Conservation (phyloP, 2,113 vertebrate species). For the Lamprotornis superbus region DNA sequence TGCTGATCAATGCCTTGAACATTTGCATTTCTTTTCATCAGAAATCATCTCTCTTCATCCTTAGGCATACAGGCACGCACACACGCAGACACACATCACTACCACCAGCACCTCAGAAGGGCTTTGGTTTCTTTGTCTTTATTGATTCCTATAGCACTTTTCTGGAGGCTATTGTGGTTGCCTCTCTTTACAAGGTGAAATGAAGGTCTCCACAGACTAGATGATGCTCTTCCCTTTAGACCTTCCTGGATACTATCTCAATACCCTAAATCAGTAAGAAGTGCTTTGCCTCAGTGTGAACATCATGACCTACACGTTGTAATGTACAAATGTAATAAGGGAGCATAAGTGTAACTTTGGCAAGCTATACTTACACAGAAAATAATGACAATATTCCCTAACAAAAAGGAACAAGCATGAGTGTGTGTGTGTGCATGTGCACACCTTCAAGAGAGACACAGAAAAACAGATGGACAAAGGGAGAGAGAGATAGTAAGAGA, state of each 20-base stretch:
- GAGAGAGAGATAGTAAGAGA: background rate
- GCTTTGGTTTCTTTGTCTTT: slow-evolving; percentile 73
- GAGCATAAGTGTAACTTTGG: slow-evolving; percentile 56
- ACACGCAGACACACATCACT: background rate
- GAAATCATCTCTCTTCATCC: background rate
- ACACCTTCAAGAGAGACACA: background rate
- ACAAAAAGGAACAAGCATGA: background rate
- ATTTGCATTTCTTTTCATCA: slow-evolving; percentile 86
- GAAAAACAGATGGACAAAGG: background rate
- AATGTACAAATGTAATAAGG: slow-evolving; percentile 77
- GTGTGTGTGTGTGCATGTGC: too few relatives aligned
- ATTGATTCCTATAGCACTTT: slow-evolving; percentile 64
- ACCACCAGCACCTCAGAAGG: slow-evolving; percentile 44
- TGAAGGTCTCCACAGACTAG: slow-evolving; percentile 62
- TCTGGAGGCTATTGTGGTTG: slow-evolving; percentile 60
- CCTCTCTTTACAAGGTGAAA: slow-evolving; percentile 81
- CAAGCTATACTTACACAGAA: slow-evolving; percentile 70
- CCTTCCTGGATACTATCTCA: slow-evolving; percentile 16
- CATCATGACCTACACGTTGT: slow-evolving; percentile 10
- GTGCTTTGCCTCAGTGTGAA: background rate
- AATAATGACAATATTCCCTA: slow-evolving; percentile 33
- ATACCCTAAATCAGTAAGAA: slow-evolving; percentile 47
- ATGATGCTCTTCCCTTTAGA: slow-evolving; percentile 32
- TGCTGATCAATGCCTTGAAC: slow-evolving; percentile 78
- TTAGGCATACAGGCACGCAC: background rate